Evolutionary conservation across 2,113 vertebrate genomes (phyloP), one percentile per base, ranked within the genome.

Genomic region (Microcebus murinus): DNA sequence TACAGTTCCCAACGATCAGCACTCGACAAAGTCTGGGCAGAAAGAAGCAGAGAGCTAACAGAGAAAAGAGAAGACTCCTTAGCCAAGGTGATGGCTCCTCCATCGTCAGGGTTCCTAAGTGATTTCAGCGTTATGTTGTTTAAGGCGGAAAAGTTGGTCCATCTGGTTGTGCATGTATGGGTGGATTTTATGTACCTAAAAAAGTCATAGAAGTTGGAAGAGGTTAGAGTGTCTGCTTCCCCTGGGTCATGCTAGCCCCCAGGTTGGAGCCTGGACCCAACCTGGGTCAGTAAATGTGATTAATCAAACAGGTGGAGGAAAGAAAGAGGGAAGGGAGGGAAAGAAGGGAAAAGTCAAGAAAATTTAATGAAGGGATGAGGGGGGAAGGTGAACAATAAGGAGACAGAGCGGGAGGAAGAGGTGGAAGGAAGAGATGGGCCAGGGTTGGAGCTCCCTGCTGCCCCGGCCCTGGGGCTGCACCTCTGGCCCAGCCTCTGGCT

Each of bases 371-470:
- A 7, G 63, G 31, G 65, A 34, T 8, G 13, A 65, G 31, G 61
- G 61, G 1, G 61, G 4, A 3, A 63, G 63, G 31, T 65, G 13
- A 65, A 13, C 63, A 65, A 65, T 14, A 27, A n/a, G 73, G 52
- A 74, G 65, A 70, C 45, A 17, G 71, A 71, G 14, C 15, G 52
- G 13, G 52, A 70, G 21, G 5, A 52, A 18, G 14, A 48, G 73
- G 27, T 29, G 12, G 36, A 85, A 83, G 95, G 63, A 85, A 83
- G 95, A 90, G 92, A 88, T 96, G 91, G 95, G 91, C 88, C 86
- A 84, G 96, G 97, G 96, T 91, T 79, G 81, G 61, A 87, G 97
- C 92, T 52, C 2, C 86, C 93, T 57, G 87, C 93, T 87, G 74
- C 48, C 61, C 23, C 0, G 0, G 63, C 25, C 74, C 27, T 63